Evolutionary conservation across 2,113 vertebrate genomes (phyloP), one percentile per base, ranked within the genome.

Genomic region (Hirundichthys speculiger): DNA sequence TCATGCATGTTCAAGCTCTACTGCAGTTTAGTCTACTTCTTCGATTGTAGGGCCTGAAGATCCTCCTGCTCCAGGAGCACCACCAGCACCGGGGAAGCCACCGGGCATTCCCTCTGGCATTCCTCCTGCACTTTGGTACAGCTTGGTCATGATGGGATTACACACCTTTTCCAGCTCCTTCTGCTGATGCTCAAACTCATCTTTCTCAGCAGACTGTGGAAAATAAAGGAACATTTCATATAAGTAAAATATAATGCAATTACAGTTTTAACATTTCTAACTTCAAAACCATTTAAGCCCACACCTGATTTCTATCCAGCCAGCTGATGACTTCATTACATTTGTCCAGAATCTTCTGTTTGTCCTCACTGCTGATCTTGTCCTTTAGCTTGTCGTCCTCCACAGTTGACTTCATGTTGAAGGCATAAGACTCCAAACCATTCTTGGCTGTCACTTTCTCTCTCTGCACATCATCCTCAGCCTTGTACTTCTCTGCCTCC

Each of bases 171-270:
- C 96, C 84, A 97, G 79, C 70, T 98, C 95, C 19, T 96, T 98
- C 90, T 96, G 96, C 69, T 97, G 95, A 62, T 98, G 95, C 68
- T 98, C 95, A 64, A 96, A 97, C 79, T 98, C 95, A 0, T 98
- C 96, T 66, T 97, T 97, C 49, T 98, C 95, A 1, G 96, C 95
- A 1, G 93, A 95, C 92, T 93, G 51, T 46, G 5, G 47, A 16
- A 39, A 64, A 3, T 27, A 52, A 21, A 25, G 16, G 42, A 3
- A 40, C 1, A 13, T 47, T n/a, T 1, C n/a, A n/a, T n/a, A n/a
- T 2, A 38, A 48, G 13, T 41, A 1, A 14, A n/a, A n/a, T 14
- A 5, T 9, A 8, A 43, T n/a, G n/a, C 9, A 19, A 45, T 9
- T 45, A 4, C 22, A 55, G 21, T 13, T 34, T 39, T 16, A 47